A percentile compares a stretch with the other conserved stretches of the same genome.
These are phyloP conservation scores for Semnopithecus entellus DNA, from an alignment of 2,113 vertebrate genomes.

Conservation along the genomic window DNA sequence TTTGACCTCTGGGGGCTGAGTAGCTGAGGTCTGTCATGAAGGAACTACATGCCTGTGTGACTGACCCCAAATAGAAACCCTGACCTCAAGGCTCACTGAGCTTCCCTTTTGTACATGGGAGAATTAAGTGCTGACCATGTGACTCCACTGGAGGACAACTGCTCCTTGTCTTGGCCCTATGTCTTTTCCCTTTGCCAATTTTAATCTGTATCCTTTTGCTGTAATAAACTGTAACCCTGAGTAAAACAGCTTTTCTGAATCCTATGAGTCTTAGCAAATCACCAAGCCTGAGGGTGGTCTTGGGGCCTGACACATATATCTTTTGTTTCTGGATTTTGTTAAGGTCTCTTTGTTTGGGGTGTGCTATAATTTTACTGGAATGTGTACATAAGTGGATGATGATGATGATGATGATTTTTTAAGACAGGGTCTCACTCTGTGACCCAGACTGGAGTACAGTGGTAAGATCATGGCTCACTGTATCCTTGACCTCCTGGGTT, in stretches of 20 bases:
- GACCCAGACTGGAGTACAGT: no score
- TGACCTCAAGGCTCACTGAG: background rate
- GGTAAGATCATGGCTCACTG: no score
- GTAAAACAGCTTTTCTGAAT: conserved; percentile 10
- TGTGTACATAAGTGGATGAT: background rate
- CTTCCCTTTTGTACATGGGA: background rate
- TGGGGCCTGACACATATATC: background rate
- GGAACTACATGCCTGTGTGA: background rate
- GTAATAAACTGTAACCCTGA: background rate
- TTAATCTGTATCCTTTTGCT: conserved; percentile 10
- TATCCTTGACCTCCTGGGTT: no score
- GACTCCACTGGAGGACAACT: background rate
- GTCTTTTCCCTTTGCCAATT: background rate
- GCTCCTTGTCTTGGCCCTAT: background rate
- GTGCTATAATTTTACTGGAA: background rate
- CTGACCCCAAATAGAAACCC: background rate
- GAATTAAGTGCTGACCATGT: background rate
- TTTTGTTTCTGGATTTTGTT: background rate
- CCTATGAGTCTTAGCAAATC: background rate
- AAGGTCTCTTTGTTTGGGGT: background rate
- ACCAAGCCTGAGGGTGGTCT: background rate
- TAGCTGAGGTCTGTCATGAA: background rate
- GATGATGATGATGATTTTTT: no score
- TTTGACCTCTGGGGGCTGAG: background rate
- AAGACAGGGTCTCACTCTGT: no score